Evolutionary conservation across 2,888 invertebrate species (phyloP).

Genomic region (Macrophya alboannulata): DNA sequence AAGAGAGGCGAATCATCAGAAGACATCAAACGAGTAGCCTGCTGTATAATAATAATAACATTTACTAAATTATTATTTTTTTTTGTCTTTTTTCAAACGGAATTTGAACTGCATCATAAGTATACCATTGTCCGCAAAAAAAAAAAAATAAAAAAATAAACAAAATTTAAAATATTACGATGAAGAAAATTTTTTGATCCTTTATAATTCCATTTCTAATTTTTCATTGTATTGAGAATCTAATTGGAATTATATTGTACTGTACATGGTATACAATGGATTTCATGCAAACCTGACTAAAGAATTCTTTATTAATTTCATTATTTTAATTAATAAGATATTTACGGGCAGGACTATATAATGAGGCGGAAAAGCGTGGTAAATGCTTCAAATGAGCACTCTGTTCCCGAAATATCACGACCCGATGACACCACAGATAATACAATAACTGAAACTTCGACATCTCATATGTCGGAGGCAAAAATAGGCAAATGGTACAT

Average conservation of each 20-base stretch:
- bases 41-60: not conserved
- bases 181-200: not conserved
- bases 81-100: not conserved
- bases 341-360: too few species aligned
- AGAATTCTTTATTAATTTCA: too few species aligned
- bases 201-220: not conserved
- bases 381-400: too few species aligned
- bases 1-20: not conserved
- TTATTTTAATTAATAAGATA: too few species aligned
- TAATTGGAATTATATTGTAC: not conserved
- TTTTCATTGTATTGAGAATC: not conserved
- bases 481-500: too few species aligned
- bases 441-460: too few species aligned
- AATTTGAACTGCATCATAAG: not conserved
- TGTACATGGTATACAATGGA: not conserved
- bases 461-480: too few species aligned
- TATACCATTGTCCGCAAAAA: not conserved
- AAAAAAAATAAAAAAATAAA: not conserved
- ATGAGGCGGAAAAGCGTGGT: too few species aligned
- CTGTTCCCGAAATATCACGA: too few species aligned
- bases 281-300: too few species aligned
- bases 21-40: constrained; percentile 16
- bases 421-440: too few species aligned
- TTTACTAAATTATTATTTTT: not conserved
- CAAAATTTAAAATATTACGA: not conserved